phyloP scores from a whole-genome alignment of 2,888 invertebrate genomes.

The Kryphioiulus occultus region DNA sequence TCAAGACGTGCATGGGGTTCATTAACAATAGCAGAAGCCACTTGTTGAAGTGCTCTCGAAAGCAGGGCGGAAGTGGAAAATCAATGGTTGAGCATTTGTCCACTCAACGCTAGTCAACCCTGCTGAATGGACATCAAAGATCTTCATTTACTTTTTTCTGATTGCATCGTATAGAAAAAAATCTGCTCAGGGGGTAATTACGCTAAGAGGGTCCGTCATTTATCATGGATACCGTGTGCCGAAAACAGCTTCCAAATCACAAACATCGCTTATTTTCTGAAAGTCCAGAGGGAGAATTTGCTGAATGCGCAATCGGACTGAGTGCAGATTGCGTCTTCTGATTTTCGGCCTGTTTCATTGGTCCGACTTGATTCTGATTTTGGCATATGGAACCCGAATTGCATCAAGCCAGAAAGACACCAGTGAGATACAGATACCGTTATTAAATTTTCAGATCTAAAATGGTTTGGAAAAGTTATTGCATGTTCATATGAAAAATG shows the following conservation, averaged over 20 bases:
- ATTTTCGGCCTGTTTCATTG: neutral
- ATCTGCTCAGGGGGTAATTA: neutral
- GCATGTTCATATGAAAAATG: too few relatives aligned
- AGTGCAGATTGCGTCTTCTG: neutral
- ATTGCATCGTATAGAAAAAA: neutral
- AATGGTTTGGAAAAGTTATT: too few relatives aligned
- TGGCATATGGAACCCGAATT: too few relatives aligned
- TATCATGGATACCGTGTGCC: neutral
- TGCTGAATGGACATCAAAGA: conserved; percentile 9
- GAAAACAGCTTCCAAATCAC: neutral
- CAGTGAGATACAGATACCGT: too few relatives aligned
- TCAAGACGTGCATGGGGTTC: conserved; percentile 4
- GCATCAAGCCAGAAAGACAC: too few relatives aligned
- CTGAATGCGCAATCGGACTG: neutral
- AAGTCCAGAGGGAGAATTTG: neutral
- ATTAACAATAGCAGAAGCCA: conserved; percentile 17
- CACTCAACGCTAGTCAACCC: neutral
- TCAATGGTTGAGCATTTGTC: neutral
- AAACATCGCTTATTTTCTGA: neutral
- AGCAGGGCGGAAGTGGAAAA: conserved; percentile 9
- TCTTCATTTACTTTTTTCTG: neutral
- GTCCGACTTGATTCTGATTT: neutral
- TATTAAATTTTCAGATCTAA: too few relatives aligned
- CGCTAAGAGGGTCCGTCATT: conserved; percentile 23
- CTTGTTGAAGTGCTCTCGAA: conserved; percentile 9